These are phyloP conservation scores for Balanococcus diminutus DNA, from an alignment of 2,888 invertebrate species.

Conservation along the genomic window DNA sequence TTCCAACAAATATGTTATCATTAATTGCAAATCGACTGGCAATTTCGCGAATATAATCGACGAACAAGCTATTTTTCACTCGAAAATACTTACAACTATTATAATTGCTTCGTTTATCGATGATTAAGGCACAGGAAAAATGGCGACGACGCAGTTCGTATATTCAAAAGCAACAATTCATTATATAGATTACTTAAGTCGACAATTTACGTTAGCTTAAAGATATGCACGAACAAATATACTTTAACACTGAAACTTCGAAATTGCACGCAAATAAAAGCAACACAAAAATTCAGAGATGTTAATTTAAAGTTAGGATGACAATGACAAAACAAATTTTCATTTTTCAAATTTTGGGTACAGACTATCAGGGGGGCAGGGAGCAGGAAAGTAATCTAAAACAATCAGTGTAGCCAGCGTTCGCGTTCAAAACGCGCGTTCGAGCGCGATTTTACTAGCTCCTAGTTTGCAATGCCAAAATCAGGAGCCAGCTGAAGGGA, in stretches of 20 bases:
- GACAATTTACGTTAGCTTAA: constrained; percentile 25
- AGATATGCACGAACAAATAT: background rate
- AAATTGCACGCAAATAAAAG: constrained; percentile 20
- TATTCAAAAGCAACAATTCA: background rate
- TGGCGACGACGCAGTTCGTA: constrained; percentile 38
- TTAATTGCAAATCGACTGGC: background rate
- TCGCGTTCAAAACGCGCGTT: too few species aligned
- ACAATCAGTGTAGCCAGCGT: background rate
- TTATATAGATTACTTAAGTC: background rate
- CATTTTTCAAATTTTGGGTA: too few species aligned
- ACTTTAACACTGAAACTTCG: constrained; percentile 26
- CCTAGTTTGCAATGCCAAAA: too few species aligned
- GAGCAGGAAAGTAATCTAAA: background rate
- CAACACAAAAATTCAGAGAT: constrained; percentile 37
- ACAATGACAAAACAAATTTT: constrained; percentile 42
- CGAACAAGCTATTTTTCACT: background rate
- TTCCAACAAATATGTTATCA: too few species aligned
- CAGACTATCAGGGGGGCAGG: background rate
- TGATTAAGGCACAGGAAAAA: constrained; percentile 18
- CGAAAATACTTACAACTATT: background rate
- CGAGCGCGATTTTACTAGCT: too few species aligned
- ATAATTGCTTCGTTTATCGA: constrained; percentile 37
- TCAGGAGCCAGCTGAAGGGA: too few species aligned
- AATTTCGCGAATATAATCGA: background rate
- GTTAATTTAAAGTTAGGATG: constrained; percentile 36